These are phyloP conservation scores for Hippopotamyrus pictus DNA, from an alignment of 2,797 vertebrate species.

Conservation along the genomic window DNA sequence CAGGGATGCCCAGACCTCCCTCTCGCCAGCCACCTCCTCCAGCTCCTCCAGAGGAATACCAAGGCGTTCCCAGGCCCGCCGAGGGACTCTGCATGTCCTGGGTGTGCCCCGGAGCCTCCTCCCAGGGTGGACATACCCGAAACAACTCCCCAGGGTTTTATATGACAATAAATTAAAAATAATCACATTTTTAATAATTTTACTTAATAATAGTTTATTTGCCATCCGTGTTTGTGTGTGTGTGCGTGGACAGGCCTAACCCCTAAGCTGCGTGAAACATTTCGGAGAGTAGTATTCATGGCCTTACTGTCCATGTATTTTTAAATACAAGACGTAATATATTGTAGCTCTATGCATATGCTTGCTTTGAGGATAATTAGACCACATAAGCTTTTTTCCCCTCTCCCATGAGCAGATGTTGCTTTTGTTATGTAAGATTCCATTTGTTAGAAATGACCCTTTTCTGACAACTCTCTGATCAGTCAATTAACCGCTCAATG, in stretches of 20 bases:
- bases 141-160: neutral
- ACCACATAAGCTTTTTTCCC: neutral
- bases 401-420: neutral
- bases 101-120: neutral
- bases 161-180: neutral
- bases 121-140: neutral
- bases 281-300: neutral
- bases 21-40: neutral
- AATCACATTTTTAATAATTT: neutral
- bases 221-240: neutral
- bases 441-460: slow-evolving; percentile 37
- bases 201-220: neutral
- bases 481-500: slow-evolving; percentile 36
- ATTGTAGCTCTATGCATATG: neutral
- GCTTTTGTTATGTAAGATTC: slow-evolving; percentile 13
- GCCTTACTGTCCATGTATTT: neutral
- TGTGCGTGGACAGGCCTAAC: neutral
- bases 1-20: neutral
- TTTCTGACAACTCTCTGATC: slow-evolving; percentile 40
- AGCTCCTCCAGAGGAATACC: neutral
- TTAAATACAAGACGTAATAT: neutral
- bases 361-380: neutral
- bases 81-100: neutral
- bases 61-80: neutral
- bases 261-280: neutral